Percentiles rank a stretch among this genome's conserved stretches.
phyloP scores from a whole-genome alignment of 2,797 vertebrate species.

The Pelochelys cantorii region DNA sequence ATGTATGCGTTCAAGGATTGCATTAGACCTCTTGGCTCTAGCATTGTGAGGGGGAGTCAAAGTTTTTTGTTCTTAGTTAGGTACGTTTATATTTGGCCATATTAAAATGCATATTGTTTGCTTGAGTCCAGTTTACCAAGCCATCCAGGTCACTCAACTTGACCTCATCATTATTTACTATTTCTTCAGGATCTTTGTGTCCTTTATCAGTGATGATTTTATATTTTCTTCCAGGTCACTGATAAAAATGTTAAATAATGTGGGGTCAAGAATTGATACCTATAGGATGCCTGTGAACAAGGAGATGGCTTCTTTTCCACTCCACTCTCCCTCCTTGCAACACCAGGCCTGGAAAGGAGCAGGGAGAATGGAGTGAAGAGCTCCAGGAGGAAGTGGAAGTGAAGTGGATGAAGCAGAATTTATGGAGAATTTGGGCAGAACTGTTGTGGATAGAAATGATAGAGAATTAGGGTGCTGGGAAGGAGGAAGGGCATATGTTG shows the following conservation, averaged over 20 bases:
- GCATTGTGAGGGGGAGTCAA: neutral
- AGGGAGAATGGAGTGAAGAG: neutral
- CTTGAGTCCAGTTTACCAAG: neutral
- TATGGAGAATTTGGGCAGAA: neutral
- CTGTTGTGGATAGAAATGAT: neutral
- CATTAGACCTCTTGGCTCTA: neutral
- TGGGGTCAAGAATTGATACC: neutral
- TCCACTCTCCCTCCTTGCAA: neutral
- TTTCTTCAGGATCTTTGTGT: neutral
- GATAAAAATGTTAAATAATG: neutral
- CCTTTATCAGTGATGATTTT: neutral
- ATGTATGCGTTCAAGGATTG: neutral
- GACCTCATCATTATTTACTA: neutral
- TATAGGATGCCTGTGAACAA: neutral
- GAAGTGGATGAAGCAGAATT: neutral
- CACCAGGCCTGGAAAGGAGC: neutral
- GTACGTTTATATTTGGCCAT: neutral
- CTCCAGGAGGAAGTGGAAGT: neutral
- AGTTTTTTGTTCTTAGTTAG: neutral
- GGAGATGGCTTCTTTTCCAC: neutral
- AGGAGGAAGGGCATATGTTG: neutral
- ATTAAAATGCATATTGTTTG: neutral
- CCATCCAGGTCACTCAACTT: neutral
- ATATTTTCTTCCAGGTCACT: neutral
- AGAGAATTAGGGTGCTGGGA: neutral